Percentiles rank a stretch among this genome's conserved stretches.
Conservation (phyloP, 1,140 invertebrate species). For the Saccostrea echinata region DNA sequence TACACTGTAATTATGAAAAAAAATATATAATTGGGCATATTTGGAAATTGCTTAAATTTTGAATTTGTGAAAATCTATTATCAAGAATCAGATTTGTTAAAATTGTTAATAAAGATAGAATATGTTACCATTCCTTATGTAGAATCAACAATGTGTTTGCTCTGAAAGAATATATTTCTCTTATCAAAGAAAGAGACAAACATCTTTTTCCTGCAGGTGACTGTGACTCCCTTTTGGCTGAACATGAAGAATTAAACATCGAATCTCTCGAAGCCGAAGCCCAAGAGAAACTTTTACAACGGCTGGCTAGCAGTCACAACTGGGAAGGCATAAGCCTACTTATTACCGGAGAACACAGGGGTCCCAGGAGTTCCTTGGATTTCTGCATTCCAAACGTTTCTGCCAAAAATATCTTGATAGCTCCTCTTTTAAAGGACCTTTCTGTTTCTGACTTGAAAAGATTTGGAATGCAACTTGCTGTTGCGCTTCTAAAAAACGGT, state of each 20-base stretch:
- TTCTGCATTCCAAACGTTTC: neutral
- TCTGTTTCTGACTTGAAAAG: neutral
- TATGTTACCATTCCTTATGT: too few relatives aligned
- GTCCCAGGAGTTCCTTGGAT: conserved; percentile 1
- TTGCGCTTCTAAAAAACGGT: conserved; percentile 49
- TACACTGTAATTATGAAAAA: too few relatives aligned
- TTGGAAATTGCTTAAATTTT: too few relatives aligned
- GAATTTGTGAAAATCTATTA: too few relatives aligned
- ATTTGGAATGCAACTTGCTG: conserved; percentile 48
- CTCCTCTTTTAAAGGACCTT: conserved; percentile 21
- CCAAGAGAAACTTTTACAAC: neutral
- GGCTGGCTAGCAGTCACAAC: conserved; percentile 17
- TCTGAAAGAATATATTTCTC: too few relatives aligned
- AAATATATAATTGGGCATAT: too few relatives aligned
- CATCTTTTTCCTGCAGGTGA: neutral
- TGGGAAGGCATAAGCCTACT: conserved; percentile 52
- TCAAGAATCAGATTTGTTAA: too few relatives aligned
- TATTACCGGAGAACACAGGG: conserved; percentile 33
- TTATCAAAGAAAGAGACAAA: too few relatives aligned
- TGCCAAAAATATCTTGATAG: conserved; percentile 23
- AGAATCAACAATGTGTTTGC: too few relatives aligned
- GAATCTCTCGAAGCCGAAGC: neutral
- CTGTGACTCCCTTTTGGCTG: neutral
- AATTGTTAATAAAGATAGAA: too few relatives aligned
- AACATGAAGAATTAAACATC: neutral